Percentiles rank a stretch among this genome's conserved stretches.
phyloP scores from a whole-genome alignment of 2,797 vertebrate species.

The Poeciliopsis presidionis region DNA sequence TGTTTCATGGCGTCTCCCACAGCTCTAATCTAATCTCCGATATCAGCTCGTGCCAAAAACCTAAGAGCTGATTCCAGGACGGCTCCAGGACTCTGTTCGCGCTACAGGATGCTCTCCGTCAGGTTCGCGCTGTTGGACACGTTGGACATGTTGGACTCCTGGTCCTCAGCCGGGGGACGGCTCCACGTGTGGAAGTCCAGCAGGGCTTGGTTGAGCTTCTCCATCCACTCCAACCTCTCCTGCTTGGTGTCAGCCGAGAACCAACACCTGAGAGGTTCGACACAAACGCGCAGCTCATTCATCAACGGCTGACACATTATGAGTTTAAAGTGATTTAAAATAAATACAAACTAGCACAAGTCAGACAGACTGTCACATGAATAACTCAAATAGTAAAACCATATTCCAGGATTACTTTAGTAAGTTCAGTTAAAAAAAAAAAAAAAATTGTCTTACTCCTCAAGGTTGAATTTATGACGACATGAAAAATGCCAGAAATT shows the following conservation, averaged over 20 bases:
- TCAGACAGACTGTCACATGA: no score
- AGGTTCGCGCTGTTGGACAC: constrained; percentile 43
- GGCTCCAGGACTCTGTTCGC: not conserved
- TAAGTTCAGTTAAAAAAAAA: no score
- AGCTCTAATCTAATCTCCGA: not conserved
- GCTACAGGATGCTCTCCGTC: constrained; percentile 77
- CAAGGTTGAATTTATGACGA: no score
- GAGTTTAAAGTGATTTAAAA: no score
- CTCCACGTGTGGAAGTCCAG: constrained; percentile 83
- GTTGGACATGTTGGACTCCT: constrained; percentile 13
- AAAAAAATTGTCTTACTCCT: no score
- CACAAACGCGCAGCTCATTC: not conserved
- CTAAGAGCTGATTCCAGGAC: not conserved
- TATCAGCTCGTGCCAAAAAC: not conserved
- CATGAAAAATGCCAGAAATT: no score
- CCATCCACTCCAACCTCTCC: constrained; percentile 81
- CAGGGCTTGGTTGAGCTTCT: constrained; percentile 80
- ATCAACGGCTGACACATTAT: no score
- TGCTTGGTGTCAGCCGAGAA: constrained; percentile 84
- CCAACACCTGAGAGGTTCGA: constrained; percentile 75
- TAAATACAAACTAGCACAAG: no score
- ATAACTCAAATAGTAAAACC: no score
- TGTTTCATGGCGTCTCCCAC: not conserved
- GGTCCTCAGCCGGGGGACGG: constrained; percentile 21
- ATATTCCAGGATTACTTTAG: no score